phyloP scores from a whole-genome alignment of 2,113 vertebrate genomes.

The Sylvia atricapilla region DNA sequence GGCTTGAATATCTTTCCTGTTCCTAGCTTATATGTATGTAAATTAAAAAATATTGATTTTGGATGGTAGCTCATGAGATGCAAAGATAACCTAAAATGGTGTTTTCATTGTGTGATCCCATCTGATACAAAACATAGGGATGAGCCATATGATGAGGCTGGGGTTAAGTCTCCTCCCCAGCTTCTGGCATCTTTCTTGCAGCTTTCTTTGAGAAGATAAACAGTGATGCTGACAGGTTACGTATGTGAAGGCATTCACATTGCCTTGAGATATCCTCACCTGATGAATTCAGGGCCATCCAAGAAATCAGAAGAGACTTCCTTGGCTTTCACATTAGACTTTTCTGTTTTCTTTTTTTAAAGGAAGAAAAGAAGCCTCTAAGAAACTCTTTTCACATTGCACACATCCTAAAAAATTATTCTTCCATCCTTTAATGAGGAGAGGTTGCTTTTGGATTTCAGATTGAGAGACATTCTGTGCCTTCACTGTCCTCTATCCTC shows the following conservation, averaged over 20 bases:
- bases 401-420: not conserved
- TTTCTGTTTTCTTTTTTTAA: not conserved
- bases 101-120: slow-evolving; percentile 43
- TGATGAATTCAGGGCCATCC: slow-evolving; percentile 33
- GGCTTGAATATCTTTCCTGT: slow-evolving; percentile 59
- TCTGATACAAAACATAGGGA: slow-evolving; percentile 13
- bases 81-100: slow-evolving; percentile 44
- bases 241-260: slow-evolving; percentile 25
- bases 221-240: slow-evolving; percentile 36
- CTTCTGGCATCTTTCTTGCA: slow-evolving; percentile 53
- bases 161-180: slow-evolving; percentile 43
- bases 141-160: not conserved
- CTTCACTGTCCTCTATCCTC: not conserved
- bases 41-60: slow-evolving; percentile 63
- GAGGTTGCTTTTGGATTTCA: not conserved
- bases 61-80: slow-evolving; percentile 34
- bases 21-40: slow-evolving; percentile 60
- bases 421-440: not conserved
- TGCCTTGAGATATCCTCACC: slow-evolving; percentile 49
- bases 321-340: not conserved
- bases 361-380: not conserved
- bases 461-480: not conserved
- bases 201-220: slow-evolving; percentile 37
- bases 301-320: slow-evolving; percentile 42
- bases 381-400: not conserved